Base-by-base conservation (phyloP, 1,140 invertebrate genomes). In the Drosophila kikkawai region DNA sequence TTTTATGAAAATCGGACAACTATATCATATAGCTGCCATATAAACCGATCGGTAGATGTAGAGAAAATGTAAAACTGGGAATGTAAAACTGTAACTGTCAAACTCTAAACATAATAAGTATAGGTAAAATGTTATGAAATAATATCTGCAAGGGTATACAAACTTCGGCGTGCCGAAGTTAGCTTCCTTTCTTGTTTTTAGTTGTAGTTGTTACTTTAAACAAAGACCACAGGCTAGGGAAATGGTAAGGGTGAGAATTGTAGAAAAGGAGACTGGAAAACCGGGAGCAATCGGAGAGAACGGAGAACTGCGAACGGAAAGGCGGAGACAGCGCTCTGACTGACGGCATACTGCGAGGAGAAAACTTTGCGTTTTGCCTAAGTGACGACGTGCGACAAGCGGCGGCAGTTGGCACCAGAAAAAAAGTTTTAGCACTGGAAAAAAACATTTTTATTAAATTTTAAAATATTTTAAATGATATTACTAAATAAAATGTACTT, bases 351-450 rank as follows among this genome's bases (percentile, higher is more conserved):
- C 75, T 70, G 65, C 65, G 60, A 75, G 19, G 57, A 63, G 76
- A 53, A 88, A 87, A 87, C 84, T 87, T 87, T 87, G 61, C 73
- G 84, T 87, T 87, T 88, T 84, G 84, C 84, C 82, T 88, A 88
- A 88, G 84, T 88, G 84, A 87, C 84, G 84, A 87, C 84, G 84
- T 87, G 84, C 80, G 80, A 87, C 84, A 88, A 80, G 84, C 80
- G 84, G 63, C 71, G 69, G 65, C 60, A 67, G 63, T 76, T 75
- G 71, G 61, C 37, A 39, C 39, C 11, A 64, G 45, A 58, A 65
- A 41, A 75, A 61, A 55, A 42, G 12, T 39, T 42, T 7, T 13
- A 32, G 12, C 55, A 53, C 17, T 17, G 34, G 0, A 32, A 66
- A n/a, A 39, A 73, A n/a, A 4, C 3, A 1, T 37, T 7, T 15